Evolutionary conservation across 2,888 invertebrate species (phyloP).

Genomic region (Agrochola lychnidis): DNA sequence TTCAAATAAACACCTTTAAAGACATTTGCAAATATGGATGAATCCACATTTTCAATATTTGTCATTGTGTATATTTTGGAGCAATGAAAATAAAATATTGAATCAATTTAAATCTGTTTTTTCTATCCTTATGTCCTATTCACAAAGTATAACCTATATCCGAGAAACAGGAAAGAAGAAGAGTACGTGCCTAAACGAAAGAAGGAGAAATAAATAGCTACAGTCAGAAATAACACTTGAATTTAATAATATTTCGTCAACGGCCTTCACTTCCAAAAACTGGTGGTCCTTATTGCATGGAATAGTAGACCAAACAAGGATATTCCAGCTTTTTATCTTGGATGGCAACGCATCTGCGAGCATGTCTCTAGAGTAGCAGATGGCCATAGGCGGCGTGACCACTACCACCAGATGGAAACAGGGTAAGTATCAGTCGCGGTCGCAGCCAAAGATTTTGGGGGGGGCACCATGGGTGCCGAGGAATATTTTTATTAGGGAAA

Average conservation of each 20-base stretch:
- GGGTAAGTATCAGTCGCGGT: no score
- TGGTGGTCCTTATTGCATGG: background rate
- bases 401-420: background rate
- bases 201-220: background rate
- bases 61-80: constrained; percentile 91
- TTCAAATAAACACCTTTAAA: constrained; percentile 86
- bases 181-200: background rate
- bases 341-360: background rate
- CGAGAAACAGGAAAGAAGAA: background rate
- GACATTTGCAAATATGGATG: constrained; percentile 86
- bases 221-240: background rate
- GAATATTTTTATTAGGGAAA: no score
- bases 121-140: constrained; percentile 12
- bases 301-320: background rate
- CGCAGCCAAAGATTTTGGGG: no score
- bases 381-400: background rate
- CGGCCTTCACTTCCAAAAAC: background rate
- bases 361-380: background rate
- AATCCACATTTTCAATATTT: constrained; percentile 85
- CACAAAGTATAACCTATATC: no score
- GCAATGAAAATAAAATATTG: constrained; percentile 90
- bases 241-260: background rate
- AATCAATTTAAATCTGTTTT: constrained; percentile 80
- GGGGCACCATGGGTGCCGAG: no score
- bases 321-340: background rate